Conservation (phyloP, 2,113 vertebrate species). For the Cephalopholis sonnerati region DNA sequence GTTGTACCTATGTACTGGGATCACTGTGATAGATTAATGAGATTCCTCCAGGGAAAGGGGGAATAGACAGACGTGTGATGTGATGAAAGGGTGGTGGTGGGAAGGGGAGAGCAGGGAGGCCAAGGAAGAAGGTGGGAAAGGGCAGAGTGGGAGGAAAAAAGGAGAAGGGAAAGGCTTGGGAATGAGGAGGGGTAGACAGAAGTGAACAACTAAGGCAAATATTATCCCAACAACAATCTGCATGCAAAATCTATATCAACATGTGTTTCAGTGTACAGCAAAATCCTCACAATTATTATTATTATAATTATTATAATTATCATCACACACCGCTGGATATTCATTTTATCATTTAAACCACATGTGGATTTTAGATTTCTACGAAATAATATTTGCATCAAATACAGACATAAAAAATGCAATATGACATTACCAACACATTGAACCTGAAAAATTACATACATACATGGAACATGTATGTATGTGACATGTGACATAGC, state of each 20-base stretch:
- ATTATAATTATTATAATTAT: background rate
- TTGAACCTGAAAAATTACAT: background rate
- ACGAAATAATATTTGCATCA: conserved; percentile 49
- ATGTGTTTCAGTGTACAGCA: conserved; percentile 26
- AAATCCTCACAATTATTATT: background rate
- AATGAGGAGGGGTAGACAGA: conserved; percentile 21
- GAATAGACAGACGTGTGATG: background rate
- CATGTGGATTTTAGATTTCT: conserved; percentile 50
- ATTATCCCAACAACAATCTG: conserved; percentile 43
- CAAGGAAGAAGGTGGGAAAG: background rate
- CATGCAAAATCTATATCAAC: conserved; percentile 41
- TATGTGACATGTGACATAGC: conserved; percentile 29
- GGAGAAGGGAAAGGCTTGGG: background rate
- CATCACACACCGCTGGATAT: background rate
- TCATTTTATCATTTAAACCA: background rate
- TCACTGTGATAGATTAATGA: background rate
- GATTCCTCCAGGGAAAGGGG: background rate
- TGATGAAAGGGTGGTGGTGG: background rate
- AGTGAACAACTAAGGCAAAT: conserved; percentile 47
- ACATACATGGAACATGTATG: conserved; percentile 35
- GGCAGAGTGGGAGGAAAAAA: background rate
- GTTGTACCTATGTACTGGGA: background rate
- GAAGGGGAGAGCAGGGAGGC: background rate
- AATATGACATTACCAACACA: conserved; percentile 35
- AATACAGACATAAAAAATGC: conserved; percentile 30